phyloP scores from a whole-genome alignment of 2,888 invertebrate species.

The Halictus quadricinctus region DNA sequence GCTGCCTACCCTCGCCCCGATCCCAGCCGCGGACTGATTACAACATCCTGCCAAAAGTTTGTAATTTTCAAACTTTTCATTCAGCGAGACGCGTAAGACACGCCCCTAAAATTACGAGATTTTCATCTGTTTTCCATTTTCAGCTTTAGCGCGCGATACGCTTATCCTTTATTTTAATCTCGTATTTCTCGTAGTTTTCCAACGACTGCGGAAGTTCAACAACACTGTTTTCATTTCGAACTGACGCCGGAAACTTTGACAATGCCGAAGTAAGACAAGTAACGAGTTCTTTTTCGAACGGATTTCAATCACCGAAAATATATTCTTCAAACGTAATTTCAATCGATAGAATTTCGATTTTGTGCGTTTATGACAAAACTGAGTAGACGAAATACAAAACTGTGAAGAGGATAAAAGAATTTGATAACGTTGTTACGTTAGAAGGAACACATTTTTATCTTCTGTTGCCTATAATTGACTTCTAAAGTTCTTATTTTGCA shows the following conservation, averaged over 20 bases:
- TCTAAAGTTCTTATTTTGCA: no score
- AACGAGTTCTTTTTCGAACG: neutral
- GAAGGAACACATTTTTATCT: no score
- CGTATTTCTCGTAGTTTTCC: neutral
- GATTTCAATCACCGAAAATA: neutral
- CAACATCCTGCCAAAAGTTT: conserved; percentile 67
- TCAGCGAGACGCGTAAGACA: conserved; percentile 24
- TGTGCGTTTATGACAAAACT: no score
- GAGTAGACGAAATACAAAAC: no score
- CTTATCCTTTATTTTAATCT: neutral
- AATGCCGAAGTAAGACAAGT: neutral
- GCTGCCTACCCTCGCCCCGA: conserved; percentile 47
- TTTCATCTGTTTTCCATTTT: conserved; percentile 35
- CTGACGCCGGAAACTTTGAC: neutral
- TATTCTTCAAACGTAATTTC: neutral
- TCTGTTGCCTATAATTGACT: no score
- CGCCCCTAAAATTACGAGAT: conserved; percentile 50
- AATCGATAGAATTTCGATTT: no score
- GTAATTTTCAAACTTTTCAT: conserved; percentile 69
- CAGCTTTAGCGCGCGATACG: neutral
- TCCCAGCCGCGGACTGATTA: conserved; percentile 64
- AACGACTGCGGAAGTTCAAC: neutral
- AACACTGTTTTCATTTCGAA: neutral
- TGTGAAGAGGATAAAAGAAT: no score
- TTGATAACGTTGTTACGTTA: no score